phyloP scores from a whole-genome alignment of 2,113 vertebrate genomes.

The Clarias batrachus region DNA sequence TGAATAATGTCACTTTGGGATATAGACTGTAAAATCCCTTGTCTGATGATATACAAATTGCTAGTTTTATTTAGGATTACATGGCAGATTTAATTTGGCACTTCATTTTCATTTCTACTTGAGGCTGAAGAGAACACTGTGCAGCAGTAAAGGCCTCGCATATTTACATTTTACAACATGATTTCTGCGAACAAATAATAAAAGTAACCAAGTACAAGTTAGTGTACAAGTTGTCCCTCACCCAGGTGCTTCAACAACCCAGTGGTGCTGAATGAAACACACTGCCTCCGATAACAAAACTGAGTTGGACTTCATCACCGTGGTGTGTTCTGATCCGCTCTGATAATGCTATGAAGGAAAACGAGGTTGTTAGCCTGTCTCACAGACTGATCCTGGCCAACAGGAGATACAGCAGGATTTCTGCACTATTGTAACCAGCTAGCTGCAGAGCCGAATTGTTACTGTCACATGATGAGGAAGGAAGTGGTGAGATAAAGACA shows the following conservation, averaged over 20 bases:
- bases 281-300: background rate
- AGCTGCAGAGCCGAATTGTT: constrained; percentile 49
- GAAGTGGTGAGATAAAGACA: constrained; percentile 65
- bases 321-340: background rate
- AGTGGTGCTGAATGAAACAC: background rate
- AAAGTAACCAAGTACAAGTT: constrained; percentile 50
- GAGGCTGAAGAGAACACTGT: constrained; percentile 53
- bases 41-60: constrained; percentile 37
- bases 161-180: constrained; percentile 41
- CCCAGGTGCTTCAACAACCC: constrained; percentile 14
- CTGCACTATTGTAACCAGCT: background rate
- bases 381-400: background rate
- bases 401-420: constrained; percentile 1
- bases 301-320: background rate
- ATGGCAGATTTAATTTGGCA: constrained; percentile 66
- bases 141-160: constrained; percentile 26
- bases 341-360: background rate
- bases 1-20: constrained; percentile 43
- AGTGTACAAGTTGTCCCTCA: constrained; percentile 58
- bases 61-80: constrained; percentile 32
- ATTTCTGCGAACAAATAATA: constrained; percentile 29
- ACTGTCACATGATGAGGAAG: constrained; percentile 58
- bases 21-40: constrained; percentile 25
- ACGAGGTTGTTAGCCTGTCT: background rate
- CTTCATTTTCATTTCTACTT: constrained; percentile 63